Base-by-base conservation (phyloP, 2,797 vertebrate genomes). In the Argyrosomus regius region DNA sequence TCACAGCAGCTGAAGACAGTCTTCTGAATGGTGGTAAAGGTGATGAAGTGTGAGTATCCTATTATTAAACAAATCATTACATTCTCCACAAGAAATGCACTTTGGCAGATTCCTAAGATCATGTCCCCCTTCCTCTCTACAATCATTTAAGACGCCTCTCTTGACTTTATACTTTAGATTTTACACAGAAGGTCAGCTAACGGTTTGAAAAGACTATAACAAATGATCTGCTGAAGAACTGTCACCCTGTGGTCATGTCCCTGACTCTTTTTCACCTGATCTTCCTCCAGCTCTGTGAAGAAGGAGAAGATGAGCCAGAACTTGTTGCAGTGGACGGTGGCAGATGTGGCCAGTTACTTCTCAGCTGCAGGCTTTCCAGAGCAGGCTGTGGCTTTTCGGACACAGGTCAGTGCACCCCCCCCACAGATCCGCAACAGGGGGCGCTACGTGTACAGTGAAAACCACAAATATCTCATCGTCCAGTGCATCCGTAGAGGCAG, bases 281-380 rank as follows among this genome's bases (percentile, higher is more conserved):
- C 48, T 68, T 49, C 62, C 31, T 77, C 28, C 85, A 96, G 95
- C 54, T 88, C 83, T 10, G 89, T 95, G 80, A 95, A 95, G 80
- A 95, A 93, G 71, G 96, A 96, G 88, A 96, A 95, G 75, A 89
- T 92, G 83, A 87, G 85, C 71, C 94, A 95, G 46, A 97, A 97
- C 89, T 92, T 97, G 2, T 93, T 97, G 89, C 96, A 96, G 83
- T 98, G 97, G 97, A 97, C 93, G 0, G 97, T 97, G 80, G 94
- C 95, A 73, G 97, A 98, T 12, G 97, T 98, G 72, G 97, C 95
- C 54, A 96, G 95, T 80, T 98, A 98, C 91, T 97, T 98, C 92
- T 96, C 96, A 0, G 94, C 96, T 59, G 97, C 95, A 2, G 97
- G 97, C 14, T 98, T 98, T 81, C 96, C 96, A 0, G 97, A 98